These are phyloP conservation scores for Leucophenga varia DNA, from an alignment of 1,140 invertebrate genomes.

Conservation along the genomic window DNA sequence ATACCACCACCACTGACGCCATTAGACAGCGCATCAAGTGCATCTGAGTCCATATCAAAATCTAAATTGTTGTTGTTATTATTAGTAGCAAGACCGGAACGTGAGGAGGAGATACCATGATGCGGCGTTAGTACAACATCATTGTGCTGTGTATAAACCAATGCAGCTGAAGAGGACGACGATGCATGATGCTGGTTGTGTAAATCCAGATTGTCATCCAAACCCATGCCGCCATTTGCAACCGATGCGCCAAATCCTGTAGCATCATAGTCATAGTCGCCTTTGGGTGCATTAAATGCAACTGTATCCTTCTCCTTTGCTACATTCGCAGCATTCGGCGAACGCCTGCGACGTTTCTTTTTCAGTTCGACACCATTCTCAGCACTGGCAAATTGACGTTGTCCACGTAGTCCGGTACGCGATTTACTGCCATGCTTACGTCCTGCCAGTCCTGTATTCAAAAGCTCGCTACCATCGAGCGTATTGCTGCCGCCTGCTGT, in stretches of 20 bases:
- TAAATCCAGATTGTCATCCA: slow-evolving; percentile 45
- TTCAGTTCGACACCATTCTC: slow-evolving; percentile 38
- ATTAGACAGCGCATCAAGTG: slow-evolving; percentile 31
- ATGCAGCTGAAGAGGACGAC: background rate
- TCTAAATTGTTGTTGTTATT: slow-evolving; percentile 30
- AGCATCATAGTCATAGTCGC: slow-evolving; percentile 47
- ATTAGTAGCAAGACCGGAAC: slow-evolving; percentile 3
- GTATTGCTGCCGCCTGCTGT: slow-evolving; percentile 40
- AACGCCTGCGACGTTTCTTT: slow-evolving; percentile 21
- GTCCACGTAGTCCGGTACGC: slow-evolving; percentile 34
- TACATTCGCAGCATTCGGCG: background rate
- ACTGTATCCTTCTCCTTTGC: too few relatives aligned
- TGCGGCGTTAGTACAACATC: slow-evolving; percentile 28
- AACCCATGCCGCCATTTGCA: slow-evolving; percentile 17
- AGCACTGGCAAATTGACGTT: slow-evolving; percentile 30
- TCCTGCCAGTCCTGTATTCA: slow-evolving; percentile 10
- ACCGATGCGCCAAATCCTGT: too few relatives aligned
- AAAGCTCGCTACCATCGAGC: slow-evolving; percentile 8
- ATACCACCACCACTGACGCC: slow-evolving; percentile 31
- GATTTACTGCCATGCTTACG: slow-evolving; percentile 34
- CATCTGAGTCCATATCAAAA: slow-evolving; percentile 10
- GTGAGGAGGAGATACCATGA: slow-evolving; percentile 1
- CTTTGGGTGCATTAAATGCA: slow-evolving; percentile 38
- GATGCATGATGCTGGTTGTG: slow-evolving; percentile 39
- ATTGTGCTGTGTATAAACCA: slow-evolving; percentile 25